Base-by-base conservation (phyloP, 2,888 invertebrate species). In the Watsonalla binaria region DNA sequence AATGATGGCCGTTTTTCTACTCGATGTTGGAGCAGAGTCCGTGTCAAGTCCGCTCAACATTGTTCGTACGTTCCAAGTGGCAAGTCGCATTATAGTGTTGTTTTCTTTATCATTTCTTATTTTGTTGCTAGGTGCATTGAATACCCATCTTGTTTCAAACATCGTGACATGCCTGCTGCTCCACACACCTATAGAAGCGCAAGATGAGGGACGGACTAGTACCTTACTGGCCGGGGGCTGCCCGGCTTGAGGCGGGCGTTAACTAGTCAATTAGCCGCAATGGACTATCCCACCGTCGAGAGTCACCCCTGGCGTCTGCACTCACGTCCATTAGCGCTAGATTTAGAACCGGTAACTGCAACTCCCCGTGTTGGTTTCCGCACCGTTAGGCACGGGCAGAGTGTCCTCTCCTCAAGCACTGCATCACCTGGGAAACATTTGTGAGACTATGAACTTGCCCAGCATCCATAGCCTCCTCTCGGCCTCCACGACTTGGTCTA, bases 171-270 rank as follows among this genome's bases (percentile, higher is more conserved):
- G 52, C 11, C 51, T 54, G 53, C 48, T 55, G 55, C 47, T 51
- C 42, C 55, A 46, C 50, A 39, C 56, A 56, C 59, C 56, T 47
- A 53, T 50, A 53, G 56, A 45, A 54, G 49, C 56, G 46, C n/a
- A 51, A 52, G 46, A 47, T 45, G 48, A 33, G 57, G 34, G 54
- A 33, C 57, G 60, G 60, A 57, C 53, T 34, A 54, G 57, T 55
- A 57, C 55, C 57, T 57, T 53, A 57, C 50, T 59, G 60, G 52
- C 52, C 52, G 52, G 55, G 57, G 60, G 57, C 57, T 56, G 55
- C 60, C 60, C 55, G 52, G 54, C 55, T 59, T 51, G 9, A 55
- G 50, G 55, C 55, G 50, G 59, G 55, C 55, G 59, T 37, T 59
- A 57, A 53, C 59, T 55, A 24, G 54, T 54, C 49, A 34, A 35